Evolutionary conservation across 1,140 invertebrate species (phyloP).

Genomic region (Drosophila funebris): DNA sequence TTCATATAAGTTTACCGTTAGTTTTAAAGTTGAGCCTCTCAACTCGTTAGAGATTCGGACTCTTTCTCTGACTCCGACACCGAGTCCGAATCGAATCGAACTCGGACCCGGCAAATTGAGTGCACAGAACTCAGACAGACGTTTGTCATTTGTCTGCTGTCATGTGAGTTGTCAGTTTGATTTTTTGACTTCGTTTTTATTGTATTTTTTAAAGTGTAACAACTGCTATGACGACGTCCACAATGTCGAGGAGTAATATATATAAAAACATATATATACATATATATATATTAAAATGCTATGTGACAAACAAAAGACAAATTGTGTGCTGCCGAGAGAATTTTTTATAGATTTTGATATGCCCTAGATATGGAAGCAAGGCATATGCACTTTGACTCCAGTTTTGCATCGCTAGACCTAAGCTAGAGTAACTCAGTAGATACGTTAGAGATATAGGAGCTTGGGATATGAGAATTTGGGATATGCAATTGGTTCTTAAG

Average conservation of each 20-base stretch:
- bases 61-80: not conserved
- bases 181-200: slow-evolving; percentile 67
- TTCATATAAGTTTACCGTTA: slow-evolving; percentile 50
- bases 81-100: slow-evolving; percentile 7
- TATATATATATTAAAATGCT: slow-evolving; percentile 46
- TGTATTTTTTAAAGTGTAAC: slow-evolving; percentile 61
- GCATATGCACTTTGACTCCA: slow-evolving; percentile 1
- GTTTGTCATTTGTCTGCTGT: slow-evolving; percentile 81
- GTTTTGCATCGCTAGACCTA: not conserved
- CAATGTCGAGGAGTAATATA: slow-evolving; percentile 33
- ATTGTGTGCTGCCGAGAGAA: slow-evolving; percentile 54
- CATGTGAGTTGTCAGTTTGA: slow-evolving; percentile 81
- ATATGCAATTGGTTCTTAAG: too few relatives aligned
- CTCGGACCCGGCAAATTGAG: slow-evolving; percentile 64
- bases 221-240: slow-evolving; percentile 54
- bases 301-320: slow-evolving; percentile 64
- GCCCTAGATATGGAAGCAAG: not conserved
- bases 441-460: too few relatives aligned
- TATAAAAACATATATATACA: slow-evolving; percentile 1
- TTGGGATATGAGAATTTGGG: too few relatives aligned
- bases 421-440: too few relatives aligned
- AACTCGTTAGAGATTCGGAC: slow-evolving; percentile 49
- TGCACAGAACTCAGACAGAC: slow-evolving; percentile 63
- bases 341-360: slow-evolving; percentile 51
- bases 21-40: slow-evolving; percentile 17